Evolutionary conservation across 1,140 invertebrate genomes (phyloP), one percentile per base, ranked within the genome.

Genomic region (Marisa cornuarietis): DNA sequence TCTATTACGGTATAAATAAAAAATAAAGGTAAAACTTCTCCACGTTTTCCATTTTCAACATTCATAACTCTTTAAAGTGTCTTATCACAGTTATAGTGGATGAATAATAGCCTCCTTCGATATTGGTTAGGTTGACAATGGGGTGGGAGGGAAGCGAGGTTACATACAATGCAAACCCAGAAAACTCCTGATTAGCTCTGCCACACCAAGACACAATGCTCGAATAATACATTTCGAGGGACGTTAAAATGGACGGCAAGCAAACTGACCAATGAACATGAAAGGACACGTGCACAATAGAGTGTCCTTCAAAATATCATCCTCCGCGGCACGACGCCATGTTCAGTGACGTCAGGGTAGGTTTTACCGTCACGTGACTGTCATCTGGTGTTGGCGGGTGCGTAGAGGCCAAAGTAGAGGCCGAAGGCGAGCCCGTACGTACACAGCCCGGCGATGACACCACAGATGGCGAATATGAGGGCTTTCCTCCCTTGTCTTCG

Each of bases 391-490:
- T 77, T 77, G 63, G 65, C 68, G 76, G 76, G 76, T 10, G 68
- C 76, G 63, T 77, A 77, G 18, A 81, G 69, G 14, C 84, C 85
- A 69, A 89, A 88, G 66, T 86, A 89, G 16, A 89, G 74, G 7
- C 79, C 81, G 71, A 89, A 82, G 22, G 83, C 86, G n/a, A 88
- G 79, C 5, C 82, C 84, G 79, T 86, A 89, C 7, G 88, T 89
- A 7, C 78, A 31, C 75, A 88, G 69, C 6, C 88, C 88, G 42
- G 78, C 82, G 66, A 88, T 49, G 14, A 89, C 76, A 11, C 88
- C 88, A 74, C 80, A 78, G 26, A 89, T 84, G 14, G 85, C 85
- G 81, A 87, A 87, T 54, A 89, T 83, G 71, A 85, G 79, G 6
- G 88, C 88, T 51, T 78, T 83, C 75, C 82, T 87, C n/a, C 87